Conservation (phyloP, 2,888 invertebrate species). For the Encarsia formosa region DNA sequence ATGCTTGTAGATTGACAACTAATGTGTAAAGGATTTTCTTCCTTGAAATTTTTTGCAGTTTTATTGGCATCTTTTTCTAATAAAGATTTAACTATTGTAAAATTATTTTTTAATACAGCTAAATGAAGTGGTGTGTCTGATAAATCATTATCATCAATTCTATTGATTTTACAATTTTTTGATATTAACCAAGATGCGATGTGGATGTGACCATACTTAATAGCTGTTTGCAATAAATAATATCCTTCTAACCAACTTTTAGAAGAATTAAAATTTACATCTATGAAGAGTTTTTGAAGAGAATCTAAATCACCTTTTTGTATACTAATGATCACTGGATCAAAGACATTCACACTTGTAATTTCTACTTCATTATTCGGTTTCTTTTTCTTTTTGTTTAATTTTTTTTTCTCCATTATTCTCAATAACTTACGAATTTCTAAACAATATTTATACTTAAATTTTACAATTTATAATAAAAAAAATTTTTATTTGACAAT, state of each 20-base stretch:
- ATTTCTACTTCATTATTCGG: too few species aligned
- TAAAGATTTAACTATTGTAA: background rate
- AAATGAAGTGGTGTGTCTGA: constrained; percentile 10
- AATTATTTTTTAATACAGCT: constrained; percentile 4
- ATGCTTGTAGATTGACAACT: constrained; percentile 9
- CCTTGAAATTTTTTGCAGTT: constrained; percentile 1
- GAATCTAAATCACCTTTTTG: too few species aligned
- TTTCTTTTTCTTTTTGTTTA: too few species aligned
- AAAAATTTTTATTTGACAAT: too few species aligned
- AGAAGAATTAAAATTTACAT: constrained; percentile 5
- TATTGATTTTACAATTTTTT: constrained; percentile 10
- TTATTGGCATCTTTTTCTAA: constrained; percentile 10
- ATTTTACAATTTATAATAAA: too few species aligned
- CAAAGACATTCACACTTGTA: too few species aligned
- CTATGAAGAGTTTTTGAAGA: too few species aligned
- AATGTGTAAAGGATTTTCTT: constrained; percentile 12
- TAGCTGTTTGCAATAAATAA: background rate
- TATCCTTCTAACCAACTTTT: constrained; percentile 8
- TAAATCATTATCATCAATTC: background rate
- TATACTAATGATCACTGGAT: too few species aligned
- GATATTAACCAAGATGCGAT: constrained; percentile 13
- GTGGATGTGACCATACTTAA: background rate
- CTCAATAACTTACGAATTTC: too few species aligned
- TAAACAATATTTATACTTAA: too few species aligned
- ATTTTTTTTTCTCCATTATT: too few species aligned